phyloP scores from a whole-genome alignment of 2,797 vertebrate genomes.

The Rhinoraja longicauda region DNA sequence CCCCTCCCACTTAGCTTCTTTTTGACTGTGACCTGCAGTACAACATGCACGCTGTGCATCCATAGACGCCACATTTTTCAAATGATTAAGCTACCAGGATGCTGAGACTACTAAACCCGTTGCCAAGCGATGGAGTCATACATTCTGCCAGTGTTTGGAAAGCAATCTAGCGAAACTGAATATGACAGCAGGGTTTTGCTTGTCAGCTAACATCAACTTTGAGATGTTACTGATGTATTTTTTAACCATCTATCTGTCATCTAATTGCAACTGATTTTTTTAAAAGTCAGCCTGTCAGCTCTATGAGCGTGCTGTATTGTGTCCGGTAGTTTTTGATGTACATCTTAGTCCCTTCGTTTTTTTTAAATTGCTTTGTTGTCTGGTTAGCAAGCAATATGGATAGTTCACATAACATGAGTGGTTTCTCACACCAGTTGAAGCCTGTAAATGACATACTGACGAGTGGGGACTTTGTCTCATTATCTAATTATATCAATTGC shows the following conservation, averaged over 20 bases:
- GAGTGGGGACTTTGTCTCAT: constrained; percentile 39
- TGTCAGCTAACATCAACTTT: constrained; percentile 37
- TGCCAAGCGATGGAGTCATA: constrained; percentile 26
- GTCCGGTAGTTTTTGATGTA: background rate
- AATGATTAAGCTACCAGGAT: constrained; percentile 37
- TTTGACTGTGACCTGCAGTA: constrained; percentile 24
- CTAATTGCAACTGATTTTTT: background rate
- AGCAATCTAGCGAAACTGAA: constrained; percentile 22
- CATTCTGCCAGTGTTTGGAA: constrained; percentile 20
- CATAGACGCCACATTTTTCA: constrained; percentile 33
- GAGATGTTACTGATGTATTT: constrained; percentile 19
- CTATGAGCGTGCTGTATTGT: background rate
- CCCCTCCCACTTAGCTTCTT: constrained; percentile 15
- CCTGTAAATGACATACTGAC: background rate
- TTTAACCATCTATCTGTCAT: constrained; percentile 27
- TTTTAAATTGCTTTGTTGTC: constrained; percentile 9
- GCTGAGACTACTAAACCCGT: constrained; percentile 20
- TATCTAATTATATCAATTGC: constrained; percentile 41
- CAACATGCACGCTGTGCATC: constrained; percentile 29
- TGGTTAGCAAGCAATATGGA: background rate
- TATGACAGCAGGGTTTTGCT: constrained; percentile 38
- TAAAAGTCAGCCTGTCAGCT: background rate
- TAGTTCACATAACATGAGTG: background rate
- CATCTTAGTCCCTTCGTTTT: background rate
- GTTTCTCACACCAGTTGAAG: background rate